These are phyloP conservation scores for Rana temporaria DNA, from an alignment of 2,113 vertebrate species.

Conservation along the genomic window DNA sequence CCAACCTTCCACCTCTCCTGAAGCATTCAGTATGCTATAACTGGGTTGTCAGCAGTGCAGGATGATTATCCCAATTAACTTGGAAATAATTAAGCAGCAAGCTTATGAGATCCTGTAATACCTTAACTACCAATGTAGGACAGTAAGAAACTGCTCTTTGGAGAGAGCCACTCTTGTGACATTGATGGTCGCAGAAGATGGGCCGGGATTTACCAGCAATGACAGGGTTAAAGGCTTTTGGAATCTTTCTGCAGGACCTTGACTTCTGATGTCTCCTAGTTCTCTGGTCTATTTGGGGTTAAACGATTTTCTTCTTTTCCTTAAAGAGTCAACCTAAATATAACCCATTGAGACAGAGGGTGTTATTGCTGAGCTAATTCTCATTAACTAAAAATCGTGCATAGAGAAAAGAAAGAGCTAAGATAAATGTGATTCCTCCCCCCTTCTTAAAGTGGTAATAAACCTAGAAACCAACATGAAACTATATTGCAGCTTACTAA, in stretches of 20 bases:
- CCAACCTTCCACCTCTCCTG: slow-evolving; percentile 19
- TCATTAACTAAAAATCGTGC: slow-evolving; percentile 14
- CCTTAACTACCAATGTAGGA: slow-evolving; percentile 55
- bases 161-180: neutral
- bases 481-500: too few relatives aligned
- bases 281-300: neutral
- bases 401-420: slow-evolving; percentile 55
- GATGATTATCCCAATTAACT: slow-evolving; percentile 56
- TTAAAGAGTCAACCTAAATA: slow-evolving; percentile 2
- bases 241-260: neutral
- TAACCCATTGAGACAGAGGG: slow-evolving; percentile 2
- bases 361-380: slow-evolving; percentile 20
- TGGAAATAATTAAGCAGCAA: slow-evolving; percentile 53
- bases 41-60: slow-evolving; percentile 51
- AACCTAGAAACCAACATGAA: too few relatives aligned
- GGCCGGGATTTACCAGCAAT: neutral
- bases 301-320: slow-evolving; percentile 5
- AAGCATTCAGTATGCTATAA: slow-evolving; percentile 37
- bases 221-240: neutral
- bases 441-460: neutral
- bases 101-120: slow-evolving; percentile 50
- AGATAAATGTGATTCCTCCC: neutral
- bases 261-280: neutral
- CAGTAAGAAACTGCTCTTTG: slow-evolving; percentile 30
- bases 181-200: neutral